These are phyloP conservation scores for Anthonomus grandis DNA, from an alignment of 1,140 invertebrate genomes.

Conservation along the genomic window DNA sequence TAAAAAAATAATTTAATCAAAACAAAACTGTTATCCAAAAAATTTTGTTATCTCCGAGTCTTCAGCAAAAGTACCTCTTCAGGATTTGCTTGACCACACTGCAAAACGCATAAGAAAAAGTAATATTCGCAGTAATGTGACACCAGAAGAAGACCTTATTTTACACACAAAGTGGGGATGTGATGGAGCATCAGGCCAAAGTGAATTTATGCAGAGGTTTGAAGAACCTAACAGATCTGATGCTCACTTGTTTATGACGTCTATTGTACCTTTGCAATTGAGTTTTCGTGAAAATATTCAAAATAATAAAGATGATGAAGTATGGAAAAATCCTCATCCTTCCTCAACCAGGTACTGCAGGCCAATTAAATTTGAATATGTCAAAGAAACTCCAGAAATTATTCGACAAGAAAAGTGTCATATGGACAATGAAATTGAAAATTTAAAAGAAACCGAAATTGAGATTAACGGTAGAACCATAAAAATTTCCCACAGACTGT, in stretches of 20 bases:
- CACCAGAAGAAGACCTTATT: neutral
- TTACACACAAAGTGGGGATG: conserved; percentile 15
- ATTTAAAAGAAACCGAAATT: neutral
- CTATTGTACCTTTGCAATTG: conserved; percentile 17
- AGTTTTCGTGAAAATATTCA: too few species aligned
- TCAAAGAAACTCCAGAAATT: conserved; percentile 14
- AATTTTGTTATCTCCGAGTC: conserved; percentile 16
- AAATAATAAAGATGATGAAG: neutral
- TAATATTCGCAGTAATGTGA: conserved; percentile 4
- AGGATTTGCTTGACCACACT: conserved; percentile 31
- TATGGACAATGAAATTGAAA: neutral
- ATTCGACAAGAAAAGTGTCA: neutral
- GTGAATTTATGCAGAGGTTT: conserved; percentile 18
- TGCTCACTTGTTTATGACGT: conserved; percentile 10
- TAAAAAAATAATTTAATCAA: conserved; percentile 1
- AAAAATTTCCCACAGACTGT: conserved; percentile 4
- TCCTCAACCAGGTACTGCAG: conserved; percentile 20
- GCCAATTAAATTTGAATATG: conserved; percentile 20
- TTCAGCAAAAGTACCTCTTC: conserved; percentile 25
- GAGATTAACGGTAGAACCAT: neutral
- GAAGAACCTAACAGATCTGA: neutral
- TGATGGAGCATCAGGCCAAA: conserved; percentile 19
- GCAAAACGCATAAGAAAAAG: conserved; percentile 1
- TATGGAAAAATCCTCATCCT: conserved; percentile 20
- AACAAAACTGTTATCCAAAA: conserved; percentile 14